A percentile compares a stretch with the other conserved stretches of the same genome.
phyloP scores from a whole-genome alignment of 1,140 invertebrate genomes.

The Pseudomyrmex sp. region DNA sequence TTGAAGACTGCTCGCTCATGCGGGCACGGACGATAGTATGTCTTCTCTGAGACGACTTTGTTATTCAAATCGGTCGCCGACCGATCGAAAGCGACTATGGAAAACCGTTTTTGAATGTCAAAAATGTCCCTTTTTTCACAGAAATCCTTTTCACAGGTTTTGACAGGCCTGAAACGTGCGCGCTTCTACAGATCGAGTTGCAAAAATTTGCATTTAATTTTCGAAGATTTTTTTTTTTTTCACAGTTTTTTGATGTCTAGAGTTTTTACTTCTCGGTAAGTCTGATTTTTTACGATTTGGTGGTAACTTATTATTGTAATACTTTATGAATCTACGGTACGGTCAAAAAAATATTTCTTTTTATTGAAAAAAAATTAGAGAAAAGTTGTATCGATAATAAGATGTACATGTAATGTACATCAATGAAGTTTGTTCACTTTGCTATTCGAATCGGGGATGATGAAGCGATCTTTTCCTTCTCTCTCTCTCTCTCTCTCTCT shows the following conservation, averaged over 20 bases:
- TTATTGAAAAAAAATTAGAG: neutral
- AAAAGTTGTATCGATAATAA: neutral
- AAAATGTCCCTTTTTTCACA: conserved; percentile 56
- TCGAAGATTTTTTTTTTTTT: neutral
- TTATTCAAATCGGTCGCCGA: conserved; percentile 77
- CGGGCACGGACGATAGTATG: conserved; percentile 66
- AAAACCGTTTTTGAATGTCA: conserved; percentile 69
- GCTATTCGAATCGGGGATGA: conserved; percentile 67
- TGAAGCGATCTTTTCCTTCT: conserved; percentile 24
- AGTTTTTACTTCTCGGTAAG: neutral
- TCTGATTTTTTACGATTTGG: too few species aligned
- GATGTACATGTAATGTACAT: conserved; percentile 58
- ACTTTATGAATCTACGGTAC: neutral
- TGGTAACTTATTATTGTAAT: neutral
- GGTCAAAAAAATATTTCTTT: neutral
- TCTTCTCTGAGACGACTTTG: conserved; percentile 76
- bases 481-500: too few species aligned
- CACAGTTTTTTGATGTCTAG: too few species aligned
- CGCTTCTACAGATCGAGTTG: conserved; percentile 30
- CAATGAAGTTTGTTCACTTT: conserved; percentile 51
- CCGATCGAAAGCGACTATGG: conserved; percentile 47
- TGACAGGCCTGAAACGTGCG: conserved; percentile 49
- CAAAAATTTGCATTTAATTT: conserved; percentile 54
- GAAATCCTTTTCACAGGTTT: conserved; percentile 62
- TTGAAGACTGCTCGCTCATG: conserved; percentile 40